Evolutionary conservation across 2,113 vertebrate genomes (phyloP).

Genomic region (Chelonoidis abingdonii): DNA sequence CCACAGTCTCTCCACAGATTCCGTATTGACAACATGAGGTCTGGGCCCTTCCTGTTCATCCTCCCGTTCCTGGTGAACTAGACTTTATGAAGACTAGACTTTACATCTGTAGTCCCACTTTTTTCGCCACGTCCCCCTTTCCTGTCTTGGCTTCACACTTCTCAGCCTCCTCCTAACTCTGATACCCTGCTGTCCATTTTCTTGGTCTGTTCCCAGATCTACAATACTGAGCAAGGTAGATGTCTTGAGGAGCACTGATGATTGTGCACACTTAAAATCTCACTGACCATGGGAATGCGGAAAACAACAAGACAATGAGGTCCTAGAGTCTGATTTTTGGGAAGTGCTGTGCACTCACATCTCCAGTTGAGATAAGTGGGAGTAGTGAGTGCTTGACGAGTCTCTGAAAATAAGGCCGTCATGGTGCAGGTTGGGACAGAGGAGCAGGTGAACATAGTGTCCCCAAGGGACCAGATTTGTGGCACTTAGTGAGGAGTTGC

Average conservation of each 20-base stretch:
- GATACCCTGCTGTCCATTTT: neutral
- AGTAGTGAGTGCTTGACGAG: neutral
- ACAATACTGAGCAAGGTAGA: rapidly evolving
- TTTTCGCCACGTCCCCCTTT: neutral
- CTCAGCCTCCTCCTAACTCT: neutral
- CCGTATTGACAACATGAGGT: rapidly evolving
- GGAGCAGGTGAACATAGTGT: rapidly evolving
- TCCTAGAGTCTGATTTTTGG: neutral
- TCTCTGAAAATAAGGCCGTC: neutral
- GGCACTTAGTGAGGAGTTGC: rapidly evolving
- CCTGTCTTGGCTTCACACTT: neutral
- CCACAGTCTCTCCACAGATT: rapidly evolving
- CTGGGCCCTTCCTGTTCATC: neutral
- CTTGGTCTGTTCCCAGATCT: neutral
- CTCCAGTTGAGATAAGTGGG: neutral
- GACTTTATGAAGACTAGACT: neutral
- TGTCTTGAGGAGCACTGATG: neutral
- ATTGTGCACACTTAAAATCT: neutral
- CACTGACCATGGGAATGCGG: rapidly evolving
- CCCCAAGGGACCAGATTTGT: neutral
- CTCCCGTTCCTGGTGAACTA: neutral
- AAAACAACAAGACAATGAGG: neutral
- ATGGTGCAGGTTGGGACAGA: neutral
- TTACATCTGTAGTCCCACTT: neutral
- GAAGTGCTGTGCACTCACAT: neutral